Evolutionary conservation across 2,888 invertebrate genomes (phyloP).

Genomic region (Heteromurus nitidus): DNA sequence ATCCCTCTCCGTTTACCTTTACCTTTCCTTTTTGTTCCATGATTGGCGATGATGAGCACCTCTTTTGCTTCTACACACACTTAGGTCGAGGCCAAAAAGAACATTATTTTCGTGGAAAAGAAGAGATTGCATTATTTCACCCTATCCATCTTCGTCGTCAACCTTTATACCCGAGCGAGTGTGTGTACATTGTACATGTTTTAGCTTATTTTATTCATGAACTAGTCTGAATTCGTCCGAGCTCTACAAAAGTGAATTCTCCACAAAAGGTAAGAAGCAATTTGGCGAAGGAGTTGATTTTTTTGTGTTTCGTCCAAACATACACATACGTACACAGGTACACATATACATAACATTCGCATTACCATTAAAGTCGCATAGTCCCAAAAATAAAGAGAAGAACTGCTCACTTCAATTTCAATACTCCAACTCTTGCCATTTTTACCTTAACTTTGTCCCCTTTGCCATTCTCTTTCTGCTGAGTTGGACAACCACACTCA

Average conservation of each 20-base stretch:
- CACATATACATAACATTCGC: slow-evolving; percentile 13
- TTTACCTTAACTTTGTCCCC: slow-evolving; percentile 10
- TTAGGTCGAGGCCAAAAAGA: neutral
- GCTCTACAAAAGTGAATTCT: slow-evolving; percentile 29
- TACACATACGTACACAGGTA: too few relatives aligned
- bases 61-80: slow-evolving; percentile 6
- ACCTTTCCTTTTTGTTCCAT: slow-evolving; percentile 19
- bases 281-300: slow-evolving; percentile 46
- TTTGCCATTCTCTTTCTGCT: slow-evolving; percentile 60
- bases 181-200: too few relatives aligned
- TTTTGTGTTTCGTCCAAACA: too few relatives aligned
- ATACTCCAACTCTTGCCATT: slow-evolving; percentile 11
- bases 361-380: slow-evolving; percentile 14
- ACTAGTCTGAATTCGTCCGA: too few relatives aligned
- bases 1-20: neutral
- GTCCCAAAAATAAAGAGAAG: slow-evolving; percentile 5
- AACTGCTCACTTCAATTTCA: neutral
- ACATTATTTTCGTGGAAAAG: too few relatives aligned
- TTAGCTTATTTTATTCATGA: too few relatives aligned
- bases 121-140: too few relatives aligned
- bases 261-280: slow-evolving; percentile 61
- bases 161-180: too few relatives aligned
- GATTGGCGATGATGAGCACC: slow-evolving; percentile 31
- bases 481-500: slow-evolving; percentile 34
- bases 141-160: too few relatives aligned